Base-by-base conservation (phyloP, 2,113 vertebrate species). In the Archocentrus centrarchus region DNA sequence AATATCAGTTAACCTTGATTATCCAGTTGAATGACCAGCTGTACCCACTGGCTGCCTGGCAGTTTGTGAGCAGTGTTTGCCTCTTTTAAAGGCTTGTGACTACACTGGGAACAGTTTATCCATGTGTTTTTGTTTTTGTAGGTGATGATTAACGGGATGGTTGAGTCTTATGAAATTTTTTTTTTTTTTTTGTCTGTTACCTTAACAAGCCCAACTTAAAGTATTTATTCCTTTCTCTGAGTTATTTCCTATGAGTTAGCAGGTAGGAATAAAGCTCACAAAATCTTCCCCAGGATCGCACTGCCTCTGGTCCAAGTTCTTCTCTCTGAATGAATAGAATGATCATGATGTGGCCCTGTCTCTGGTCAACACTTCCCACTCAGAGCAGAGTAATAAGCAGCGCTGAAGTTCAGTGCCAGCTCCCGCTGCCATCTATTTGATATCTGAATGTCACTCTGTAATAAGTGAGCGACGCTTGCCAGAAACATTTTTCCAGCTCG, bases 371-470 rank as follows among this genome's bases (percentile, higher is more conserved):
- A 73, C 91, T 59, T 89, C 81, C 89, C 84, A 81, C 89, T 92
- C 86, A 59, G 76, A 50, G 75, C 68, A 18, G 76, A 75, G 85
- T 78, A 90, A 85, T 80, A 59, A 85, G 82, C 88, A 77, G 87
- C 50, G 2, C 57, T 20, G 62, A 27, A 75, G 87, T 66, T 79
- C 63, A 24, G 78, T 75, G 88, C 87, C 86, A 91, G 86, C 64
- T 88, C 59, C 83, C 10, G 59, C 86, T 82, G 79, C 80, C 10
- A 59, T 55, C 79, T 83, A 84, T 88, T 84, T 90, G 82, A 91
- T 88, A 92, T 91, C 81, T 75, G 76, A 90, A 92, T 89, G 87
- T 89, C 77, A 59, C 89, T 79, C 53, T 5, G 58, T 84, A 90
- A 92, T 89, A 89, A 83, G 85, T 73, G 70, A 81, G 87, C 53